Conservation (phyloP, 2,113 vertebrate genomes). For the Suncus etruscus region DNA sequence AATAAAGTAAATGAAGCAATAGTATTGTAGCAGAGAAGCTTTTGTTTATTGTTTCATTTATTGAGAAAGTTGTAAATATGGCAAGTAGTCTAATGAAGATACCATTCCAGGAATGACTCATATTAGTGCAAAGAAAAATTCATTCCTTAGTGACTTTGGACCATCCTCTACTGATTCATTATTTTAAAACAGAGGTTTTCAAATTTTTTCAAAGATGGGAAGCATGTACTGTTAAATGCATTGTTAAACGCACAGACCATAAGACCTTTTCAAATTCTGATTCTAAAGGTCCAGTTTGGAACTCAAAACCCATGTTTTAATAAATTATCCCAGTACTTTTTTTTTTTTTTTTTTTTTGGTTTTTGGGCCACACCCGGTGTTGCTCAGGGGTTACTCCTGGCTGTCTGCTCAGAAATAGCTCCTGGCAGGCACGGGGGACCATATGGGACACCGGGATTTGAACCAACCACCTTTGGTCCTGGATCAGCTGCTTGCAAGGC, state of each 20-base stretch:
- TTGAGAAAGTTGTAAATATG: not conserved
- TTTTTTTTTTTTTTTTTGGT: too few species aligned
- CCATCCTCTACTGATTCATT: not conserved
- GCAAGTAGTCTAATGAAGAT: not conserved
- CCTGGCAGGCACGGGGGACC: too few species aligned
- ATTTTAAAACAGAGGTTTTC: not conserved
- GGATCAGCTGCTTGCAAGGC: too few species aligned
- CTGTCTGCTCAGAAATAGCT: too few species aligned
- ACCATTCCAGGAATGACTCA: not conserved
- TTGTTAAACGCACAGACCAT: not conserved
- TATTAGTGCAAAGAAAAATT: not conserved
- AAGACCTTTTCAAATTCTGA: not conserved
- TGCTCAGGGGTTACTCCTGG: too few species aligned
- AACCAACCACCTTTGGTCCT: too few species aligned
- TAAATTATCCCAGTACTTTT: slow-evolving; percentile 14
- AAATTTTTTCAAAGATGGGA: not conserved
- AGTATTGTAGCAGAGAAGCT: not conserved
- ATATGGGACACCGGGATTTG: too few species aligned
- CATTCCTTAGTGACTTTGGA: not conserved
- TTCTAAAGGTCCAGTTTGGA: not conserved
- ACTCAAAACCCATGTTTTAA: slow-evolving; percentile 16
- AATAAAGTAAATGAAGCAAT: not conserved
- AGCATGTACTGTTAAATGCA: not conserved
- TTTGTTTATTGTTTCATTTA: not conserved
- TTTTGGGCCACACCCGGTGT: too few species aligned